phyloP scores from a whole-genome alignment of 2,797 vertebrate genomes.

The Uromys caudimaculatus region DNA sequence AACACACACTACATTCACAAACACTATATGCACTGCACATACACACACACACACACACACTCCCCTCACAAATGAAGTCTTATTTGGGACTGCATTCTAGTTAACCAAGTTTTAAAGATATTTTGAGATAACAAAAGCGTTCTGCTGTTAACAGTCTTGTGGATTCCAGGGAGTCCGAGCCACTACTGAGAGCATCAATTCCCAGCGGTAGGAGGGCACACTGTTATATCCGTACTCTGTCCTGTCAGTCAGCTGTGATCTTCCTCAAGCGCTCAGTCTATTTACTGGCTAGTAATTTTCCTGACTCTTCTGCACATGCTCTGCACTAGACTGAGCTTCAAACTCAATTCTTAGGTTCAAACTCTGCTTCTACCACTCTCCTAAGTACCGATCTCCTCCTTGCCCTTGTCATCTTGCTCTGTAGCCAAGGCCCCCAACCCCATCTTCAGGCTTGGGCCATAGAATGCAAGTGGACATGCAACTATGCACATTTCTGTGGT shows the following conservation, averaged over 20 bases:
- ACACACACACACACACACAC: background rate
- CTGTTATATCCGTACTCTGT: background rate
- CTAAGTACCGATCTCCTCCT: background rate
- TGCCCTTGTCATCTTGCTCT: background rate
- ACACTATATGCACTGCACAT: background rate
- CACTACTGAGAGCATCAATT: background rate
- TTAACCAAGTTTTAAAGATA: background rate
- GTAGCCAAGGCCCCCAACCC: background rate
- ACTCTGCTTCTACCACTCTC: background rate
- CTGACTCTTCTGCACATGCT: background rate
- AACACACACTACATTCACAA: background rate
- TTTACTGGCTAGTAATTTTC: background rate
- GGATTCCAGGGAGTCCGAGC: background rate
- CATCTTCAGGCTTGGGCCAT: background rate
- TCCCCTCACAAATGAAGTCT: background rate
- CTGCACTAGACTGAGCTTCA: background rate
- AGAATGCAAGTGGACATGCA: background rate
- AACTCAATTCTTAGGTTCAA: background rate
- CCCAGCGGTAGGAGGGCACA: background rate
- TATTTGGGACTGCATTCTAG: background rate
- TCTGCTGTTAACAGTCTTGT: background rate
- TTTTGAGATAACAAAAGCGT: slow-evolving; percentile 33
- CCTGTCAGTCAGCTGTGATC: background rate
- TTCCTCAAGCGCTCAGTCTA: background rate
- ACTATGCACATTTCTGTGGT: accelerated